phyloP scores from a whole-genome alignment of 2,888 invertebrate species.

The Lycaena phlaeas region DNA sequence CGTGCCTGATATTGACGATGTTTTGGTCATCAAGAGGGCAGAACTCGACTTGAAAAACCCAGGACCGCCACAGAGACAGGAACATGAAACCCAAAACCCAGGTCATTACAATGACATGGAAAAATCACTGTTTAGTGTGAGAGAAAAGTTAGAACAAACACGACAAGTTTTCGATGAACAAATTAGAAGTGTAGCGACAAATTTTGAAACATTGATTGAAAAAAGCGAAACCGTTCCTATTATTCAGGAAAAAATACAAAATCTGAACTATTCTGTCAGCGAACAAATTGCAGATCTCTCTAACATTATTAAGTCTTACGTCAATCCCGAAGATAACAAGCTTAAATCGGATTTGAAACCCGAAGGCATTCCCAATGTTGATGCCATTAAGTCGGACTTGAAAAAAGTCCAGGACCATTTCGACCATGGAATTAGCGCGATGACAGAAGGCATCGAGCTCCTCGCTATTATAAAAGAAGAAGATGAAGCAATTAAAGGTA shows the following conservation, averaged over 20 bases:
- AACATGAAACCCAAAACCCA: conserved; percentile 58
- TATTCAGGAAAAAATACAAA: conserved; percentile 38
- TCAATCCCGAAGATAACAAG: conserved; percentile 24
- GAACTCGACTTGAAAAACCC: conserved; percentile 47
- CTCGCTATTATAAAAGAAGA: conserved; percentile 36
- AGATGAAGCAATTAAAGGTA: conserved; percentile 22
- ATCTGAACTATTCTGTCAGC: conserved; percentile 36
- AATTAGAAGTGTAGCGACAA: conserved; percentile 35
- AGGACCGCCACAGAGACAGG: conserved; percentile 52
- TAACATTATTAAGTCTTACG: conserved; percentile 33
- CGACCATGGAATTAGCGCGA: conserved; percentile 34
- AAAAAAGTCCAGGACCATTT: conserved; percentile 40
- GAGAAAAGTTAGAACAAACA: conserved; percentile 37
- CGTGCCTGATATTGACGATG: conserved; percentile 26
- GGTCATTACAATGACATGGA: conserved; percentile 36
- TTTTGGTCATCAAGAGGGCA: conserved; percentile 30
- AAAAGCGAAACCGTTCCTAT: conserved; percentile 35
- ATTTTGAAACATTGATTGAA: conserved; percentile 36
- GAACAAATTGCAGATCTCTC: conserved; percentile 43
- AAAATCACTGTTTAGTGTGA: conserved; percentile 31
- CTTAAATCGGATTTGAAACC: conserved; percentile 15
- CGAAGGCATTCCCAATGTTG: conserved; percentile 20
- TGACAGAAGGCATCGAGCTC: conserved; percentile 39
- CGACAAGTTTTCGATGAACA: conserved; percentile 31
- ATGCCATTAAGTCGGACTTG: conserved; percentile 25